A percentile compares a stretch with the other conserved stretches of the same genome.
These are phyloP conservation scores for Polymixis lichenea DNA, from an alignment of 2,888 invertebrate species.

Conservation along the genomic window DNA sequence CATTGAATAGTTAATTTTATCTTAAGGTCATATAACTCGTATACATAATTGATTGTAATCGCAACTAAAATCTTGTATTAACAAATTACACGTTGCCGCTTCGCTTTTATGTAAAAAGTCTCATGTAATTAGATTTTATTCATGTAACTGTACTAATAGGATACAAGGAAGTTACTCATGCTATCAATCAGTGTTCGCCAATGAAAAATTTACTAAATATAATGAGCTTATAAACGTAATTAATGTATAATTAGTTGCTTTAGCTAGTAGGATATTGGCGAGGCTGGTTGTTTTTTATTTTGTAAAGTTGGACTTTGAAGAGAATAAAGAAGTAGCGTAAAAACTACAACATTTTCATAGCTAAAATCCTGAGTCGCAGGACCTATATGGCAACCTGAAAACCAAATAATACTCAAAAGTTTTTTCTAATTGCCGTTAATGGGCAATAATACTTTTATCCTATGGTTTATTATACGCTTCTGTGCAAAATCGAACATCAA, in stretches of 20 bases:
- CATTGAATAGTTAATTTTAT: slow-evolving; percentile 71
- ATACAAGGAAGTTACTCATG: slow-evolving; percentile 70
- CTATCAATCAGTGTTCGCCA: slow-evolving; percentile 67
- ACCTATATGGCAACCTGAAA: slow-evolving; percentile 3
- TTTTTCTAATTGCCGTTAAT: neutral
- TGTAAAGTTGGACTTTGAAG: neutral
- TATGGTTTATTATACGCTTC: too few species aligned
- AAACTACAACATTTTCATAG: slow-evolving; percentile 8
- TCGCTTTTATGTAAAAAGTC: slow-evolving; percentile 65
- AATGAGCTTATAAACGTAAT: slow-evolving; percentile 57
- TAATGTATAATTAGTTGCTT: slow-evolving; percentile 48
- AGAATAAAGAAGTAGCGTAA: slow-evolving; percentile 12
- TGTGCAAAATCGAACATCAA: too few species aligned
- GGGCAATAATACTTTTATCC: neutral
- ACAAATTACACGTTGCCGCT: slow-evolving; percentile 74
- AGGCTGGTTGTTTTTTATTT: slow-evolving; percentile 23
- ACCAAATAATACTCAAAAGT: neutral
- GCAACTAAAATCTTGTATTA: slow-evolving; percentile 74
- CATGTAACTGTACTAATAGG: slow-evolving; percentile 70
- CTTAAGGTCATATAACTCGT: slow-evolving; percentile 74
- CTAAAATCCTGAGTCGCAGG: neutral
- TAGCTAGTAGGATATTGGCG: slow-evolving; percentile 31
- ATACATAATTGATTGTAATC: slow-evolving; percentile 75
- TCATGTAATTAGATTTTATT: slow-evolving; percentile 73
- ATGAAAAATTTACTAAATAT: slow-evolving; percentile 61